phyloP scores from a whole-genome alignment of 64 coral and sea anemone species.

The Montipora cactus region DNA sequence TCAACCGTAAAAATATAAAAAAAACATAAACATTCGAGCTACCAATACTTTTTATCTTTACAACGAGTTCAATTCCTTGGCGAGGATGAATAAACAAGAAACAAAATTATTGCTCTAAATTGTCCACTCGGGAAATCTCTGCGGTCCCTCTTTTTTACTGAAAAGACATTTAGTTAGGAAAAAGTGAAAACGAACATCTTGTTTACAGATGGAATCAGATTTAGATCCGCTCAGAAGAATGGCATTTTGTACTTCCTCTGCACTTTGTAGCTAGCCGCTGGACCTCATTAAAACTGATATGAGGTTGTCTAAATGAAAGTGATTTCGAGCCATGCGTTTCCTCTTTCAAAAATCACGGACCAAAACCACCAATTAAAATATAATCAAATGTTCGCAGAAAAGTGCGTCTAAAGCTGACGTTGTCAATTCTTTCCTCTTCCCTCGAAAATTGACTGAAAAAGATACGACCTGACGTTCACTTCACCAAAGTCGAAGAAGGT shows the following conservation, averaged over 20 bases:
- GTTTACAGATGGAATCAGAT: not conserved
- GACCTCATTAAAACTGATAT: not conserved
- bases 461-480: too few relatives aligned
- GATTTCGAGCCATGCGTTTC: not conserved
- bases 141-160: too few relatives aligned
- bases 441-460: not conserved
- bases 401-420: not conserved
- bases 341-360: not conserved
- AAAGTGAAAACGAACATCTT: not conserved
- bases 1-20: not conserved
- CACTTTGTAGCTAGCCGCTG: not conserved
- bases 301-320: slow-evolving; percentile 6
- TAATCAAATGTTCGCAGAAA: not conserved
- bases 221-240: not conserved
- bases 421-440: not conserved
- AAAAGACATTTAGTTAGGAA: too few relatives aligned
- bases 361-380: too few relatives aligned
- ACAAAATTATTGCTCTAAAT: not conserved
- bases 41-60: not conserved
- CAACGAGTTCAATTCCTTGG: not conserved
- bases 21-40: not conserved
- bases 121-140: too few relatives aligned
- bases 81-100: not conserved
- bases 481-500: too few relatives aligned
- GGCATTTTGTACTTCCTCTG: not conserved